Evolutionary conservation across 1,140 invertebrate species (phyloP).

Genomic region (Papilio polyxenes): DNA sequence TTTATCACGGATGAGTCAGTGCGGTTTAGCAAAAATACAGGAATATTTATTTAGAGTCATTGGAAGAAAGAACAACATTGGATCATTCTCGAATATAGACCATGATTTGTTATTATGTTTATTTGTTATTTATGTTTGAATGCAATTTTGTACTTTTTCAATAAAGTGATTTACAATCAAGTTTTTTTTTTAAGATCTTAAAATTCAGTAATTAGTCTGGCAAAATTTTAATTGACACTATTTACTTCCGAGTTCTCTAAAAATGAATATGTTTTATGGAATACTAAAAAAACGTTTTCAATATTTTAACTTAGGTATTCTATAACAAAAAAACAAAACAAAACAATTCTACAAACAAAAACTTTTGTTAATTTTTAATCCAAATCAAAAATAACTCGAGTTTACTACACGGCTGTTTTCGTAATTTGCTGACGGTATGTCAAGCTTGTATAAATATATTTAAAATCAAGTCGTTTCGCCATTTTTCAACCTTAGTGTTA

Average conservation of each 20-base stretch:
- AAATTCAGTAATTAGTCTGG: too few species aligned
- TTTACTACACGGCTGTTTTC: background rate
- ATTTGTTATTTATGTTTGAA: too few species aligned
- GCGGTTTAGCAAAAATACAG: background rate
- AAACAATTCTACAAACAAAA: too few species aligned
- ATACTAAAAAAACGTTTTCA: too few species aligned
- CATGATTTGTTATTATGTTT: background rate
- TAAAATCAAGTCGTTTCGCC: constrained; percentile 12
- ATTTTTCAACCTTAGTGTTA: constrained; percentile 9
- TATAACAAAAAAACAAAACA: background rate
- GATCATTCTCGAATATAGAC: background rate
- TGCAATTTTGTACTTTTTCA: too few species aligned
- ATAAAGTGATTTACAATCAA: too few species aligned
- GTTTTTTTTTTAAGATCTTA: too few species aligned
- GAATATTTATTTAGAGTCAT: background rate
- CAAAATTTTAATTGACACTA: too few species aligned
- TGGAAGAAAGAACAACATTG: background rate
- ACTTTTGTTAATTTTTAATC: background rate
- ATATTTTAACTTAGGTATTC: background rate
- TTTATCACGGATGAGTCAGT: constrained; percentile 7
- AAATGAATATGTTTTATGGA: too few species aligned
- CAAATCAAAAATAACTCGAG: background rate
- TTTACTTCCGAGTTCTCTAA: too few species aligned
- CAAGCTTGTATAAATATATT: constrained; percentile 21
- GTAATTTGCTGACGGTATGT: constrained; percentile 5